Conservation (phyloP, 2,113 vertebrate species). For the Nothobranchius kuhntae region DNA sequence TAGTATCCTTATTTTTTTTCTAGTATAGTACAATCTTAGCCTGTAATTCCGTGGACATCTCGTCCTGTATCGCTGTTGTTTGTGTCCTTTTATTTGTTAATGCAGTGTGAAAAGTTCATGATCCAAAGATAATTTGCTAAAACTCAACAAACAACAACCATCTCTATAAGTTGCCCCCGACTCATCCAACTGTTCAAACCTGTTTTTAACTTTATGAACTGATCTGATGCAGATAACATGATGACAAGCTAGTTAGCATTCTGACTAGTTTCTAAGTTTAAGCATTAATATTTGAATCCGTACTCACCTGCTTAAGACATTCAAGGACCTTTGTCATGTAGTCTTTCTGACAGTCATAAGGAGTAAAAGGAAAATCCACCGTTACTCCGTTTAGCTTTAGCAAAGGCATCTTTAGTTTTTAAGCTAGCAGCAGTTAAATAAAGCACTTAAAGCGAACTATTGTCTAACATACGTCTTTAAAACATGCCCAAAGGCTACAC, state of each 20-base stretch:
- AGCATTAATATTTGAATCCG: too few species aligned
- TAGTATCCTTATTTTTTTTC: too few species aligned
- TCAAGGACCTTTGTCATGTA: slow-evolving; percentile 67
- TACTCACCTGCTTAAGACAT: slow-evolving; percentile 63
- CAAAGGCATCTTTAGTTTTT: slow-evolving; percentile 30
- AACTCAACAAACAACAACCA: too few species aligned
- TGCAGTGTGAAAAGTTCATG: too few species aligned
- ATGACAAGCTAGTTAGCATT: too few species aligned
- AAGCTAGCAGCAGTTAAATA: neutral
- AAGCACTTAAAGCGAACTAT: neutral
- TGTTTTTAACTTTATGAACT: neutral
- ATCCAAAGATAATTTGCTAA: too few species aligned
- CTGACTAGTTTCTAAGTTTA: too few species aligned
- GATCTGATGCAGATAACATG: neutral
- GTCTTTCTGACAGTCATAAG: slow-evolving; percentile 63
- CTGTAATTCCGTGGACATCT: too few species aligned
- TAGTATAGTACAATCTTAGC: too few species aligned
- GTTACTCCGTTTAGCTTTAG: slow-evolving; percentile 44
- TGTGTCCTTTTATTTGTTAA: too few species aligned
- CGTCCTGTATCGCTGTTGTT: too few species aligned
- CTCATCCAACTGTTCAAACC: neutral
- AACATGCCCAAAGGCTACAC: neutral
- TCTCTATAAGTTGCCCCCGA: too few species aligned
- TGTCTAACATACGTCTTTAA: neutral
- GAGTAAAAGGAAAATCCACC: slow-evolving; percentile 57